Evolutionary conservation across 2,888 invertebrate species (phyloP), one percentile per base, ranked within the genome.

Genomic region (Tachina grossa): DNA sequence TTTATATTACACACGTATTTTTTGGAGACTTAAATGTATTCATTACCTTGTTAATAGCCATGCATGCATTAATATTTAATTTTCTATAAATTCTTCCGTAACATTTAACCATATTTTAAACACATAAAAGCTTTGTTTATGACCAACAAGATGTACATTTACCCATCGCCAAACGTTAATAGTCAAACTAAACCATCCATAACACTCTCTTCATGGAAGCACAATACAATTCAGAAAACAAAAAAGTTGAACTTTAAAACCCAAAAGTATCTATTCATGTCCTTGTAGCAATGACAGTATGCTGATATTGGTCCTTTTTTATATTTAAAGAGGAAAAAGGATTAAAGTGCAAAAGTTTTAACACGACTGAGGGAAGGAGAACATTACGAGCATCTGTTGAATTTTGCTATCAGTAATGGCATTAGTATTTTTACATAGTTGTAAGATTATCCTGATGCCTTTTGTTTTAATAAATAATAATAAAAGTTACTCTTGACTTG

Each of bases 41-140:
- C 85, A 83, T 85, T 85, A 83, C 79, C 85, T 72, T 83, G 83
- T 83, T 83, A 85, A 85, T 83, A 75, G 74, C 78, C 83, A 61
- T 53, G 55, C 83, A 61, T 53, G 55, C 76, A 83, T 85, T 85
- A 85, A 85, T 80, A 85, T 85, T 80, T 85, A 85, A 85, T 83
- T 85, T 83, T 85, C 49, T 85, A 83, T 80, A 85, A 85, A 85
- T 83, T 85, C 79, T 83, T 85, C 63, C 79, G 76, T 76, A 79
- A 85, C 85, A 85, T 83, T 85, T 83, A 85, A 83, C 79, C 71
- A 85, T 79, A 85, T 85, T 85, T 85, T 83, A 85, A 83, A 85
- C 57, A 55, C 66, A 85, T 85, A 85, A 85, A 85, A 85, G 76
- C 71, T 79, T 85, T 83, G 55, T 85, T 85, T 83, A 85, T 83